Conservation (phyloP, 1,140 invertebrate species). For the Scylla paramamosain region DNA sequence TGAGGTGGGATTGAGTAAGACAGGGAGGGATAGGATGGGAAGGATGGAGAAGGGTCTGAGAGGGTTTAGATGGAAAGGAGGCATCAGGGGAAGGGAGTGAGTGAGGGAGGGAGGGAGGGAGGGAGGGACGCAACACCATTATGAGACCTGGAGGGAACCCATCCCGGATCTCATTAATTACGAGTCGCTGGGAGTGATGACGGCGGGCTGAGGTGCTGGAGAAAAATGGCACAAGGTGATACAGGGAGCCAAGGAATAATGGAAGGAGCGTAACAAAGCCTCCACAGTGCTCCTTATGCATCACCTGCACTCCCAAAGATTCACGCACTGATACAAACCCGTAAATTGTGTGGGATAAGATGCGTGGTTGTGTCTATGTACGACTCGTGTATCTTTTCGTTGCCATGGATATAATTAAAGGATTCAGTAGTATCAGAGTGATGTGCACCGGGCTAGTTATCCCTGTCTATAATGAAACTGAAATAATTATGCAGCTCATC, state of each 20-base stretch:
- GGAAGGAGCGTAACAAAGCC: neutral
- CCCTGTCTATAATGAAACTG: no score
- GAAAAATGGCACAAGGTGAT: neutral
- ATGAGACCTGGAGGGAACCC: neutral
- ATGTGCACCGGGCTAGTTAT: no score
- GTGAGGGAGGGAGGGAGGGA: neutral
- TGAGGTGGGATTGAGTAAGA: neutral
- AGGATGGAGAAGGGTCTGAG: no score
- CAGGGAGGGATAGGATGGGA: neutral
- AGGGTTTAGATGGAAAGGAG: no score
- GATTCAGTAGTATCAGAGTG: no score
- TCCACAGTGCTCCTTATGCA: neutral
- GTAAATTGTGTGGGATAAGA: no score
- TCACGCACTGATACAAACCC: no score
- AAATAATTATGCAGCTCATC: no score
- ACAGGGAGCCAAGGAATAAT: neutral
- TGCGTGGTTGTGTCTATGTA: no score
- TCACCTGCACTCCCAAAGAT: neutral
- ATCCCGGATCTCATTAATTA: constrained; percentile 13
- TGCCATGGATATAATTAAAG: no score
- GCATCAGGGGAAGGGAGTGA: neutral
- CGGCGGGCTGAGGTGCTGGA: neutral
- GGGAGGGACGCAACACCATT: neutral
- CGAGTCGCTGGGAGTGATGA: neutral
- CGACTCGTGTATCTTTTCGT: no score